Base-by-base conservation (phyloP, 2,797 vertebrate genomes). In the Falco berigora region DNA sequence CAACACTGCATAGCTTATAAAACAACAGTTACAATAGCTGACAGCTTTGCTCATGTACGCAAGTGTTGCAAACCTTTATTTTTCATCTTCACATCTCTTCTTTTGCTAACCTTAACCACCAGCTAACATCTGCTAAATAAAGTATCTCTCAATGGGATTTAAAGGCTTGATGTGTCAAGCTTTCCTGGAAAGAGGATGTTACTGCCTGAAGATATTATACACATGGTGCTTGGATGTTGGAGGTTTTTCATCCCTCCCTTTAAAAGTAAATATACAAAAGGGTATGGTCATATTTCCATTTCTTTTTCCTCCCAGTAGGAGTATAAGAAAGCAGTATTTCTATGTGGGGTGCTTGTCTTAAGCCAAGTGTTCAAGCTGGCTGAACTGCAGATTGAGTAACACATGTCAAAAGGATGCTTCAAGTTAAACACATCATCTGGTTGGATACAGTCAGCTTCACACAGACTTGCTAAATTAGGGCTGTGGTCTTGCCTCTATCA, bases 181-280 rank as follows among this genome's bases (percentile, higher is more conserved):
- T 16, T 96, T 94, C 82, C 61, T 93, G 87, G 84, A 95, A 93
- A 78, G 84, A 76, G 42, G 53, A 85, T 93, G 72, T 75, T 94
- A 63, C 64, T 91, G 44, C 79, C 67, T 78, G 49, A 82, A 85
- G 25, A 34, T 75, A 61, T 82, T 75, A 62, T 28, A 55, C 30
- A 63, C 50, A 69, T 52, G 67, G 21, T 40, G 21, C 58, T 78
- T 71, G 53, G 61, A 82, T 62, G 34, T 56, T 36, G 32, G 58
- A 95, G 47, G 8, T 59, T 94, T 94, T 93, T 88, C 36, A 86
- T 84, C 86, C 83, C 67, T 90, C 49, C 50, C 53, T 85, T 52
- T 72, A 52, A 92, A 95, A 95, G 32, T 80, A 96, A 97, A 90
- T 61, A 96, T 56, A 63, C 59, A 75, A 92, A 92, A 90, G 76